These are phyloP conservation scores for Ptilonorhynchus violaceus DNA, from an alignment of 2,113 vertebrate species.

Conservation along the genomic window DNA sequence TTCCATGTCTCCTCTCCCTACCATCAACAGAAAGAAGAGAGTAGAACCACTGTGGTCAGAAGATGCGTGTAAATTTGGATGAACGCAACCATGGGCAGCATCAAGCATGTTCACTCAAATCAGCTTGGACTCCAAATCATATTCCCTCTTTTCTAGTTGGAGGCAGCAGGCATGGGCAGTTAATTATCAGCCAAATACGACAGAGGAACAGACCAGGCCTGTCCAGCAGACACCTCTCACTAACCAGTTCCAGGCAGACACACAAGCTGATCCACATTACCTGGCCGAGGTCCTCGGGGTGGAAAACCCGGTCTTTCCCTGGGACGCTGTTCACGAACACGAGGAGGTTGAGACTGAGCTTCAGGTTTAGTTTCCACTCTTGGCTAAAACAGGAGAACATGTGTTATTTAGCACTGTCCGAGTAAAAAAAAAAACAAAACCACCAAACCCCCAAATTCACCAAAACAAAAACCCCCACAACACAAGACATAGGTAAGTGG, in stretches of 20 bases:
- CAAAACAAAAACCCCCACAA: background rate
- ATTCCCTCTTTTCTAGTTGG: background rate
- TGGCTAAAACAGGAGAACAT: constrained; percentile 72
- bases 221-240: background rate
- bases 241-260: background rate
- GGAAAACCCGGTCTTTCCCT: constrained; percentile 87
- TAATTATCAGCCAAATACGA: background rate
- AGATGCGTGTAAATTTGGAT: rapidly evolving
- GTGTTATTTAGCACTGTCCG: background rate
- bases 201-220: background rate
- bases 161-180: background rate
- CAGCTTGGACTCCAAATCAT: background rate
- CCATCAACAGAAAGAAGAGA: background rate
- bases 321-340: constrained; percentile 88
- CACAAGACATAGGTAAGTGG: background rate
- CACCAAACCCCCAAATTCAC: background rate
- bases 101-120: background rate
- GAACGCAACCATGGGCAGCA: background rate
- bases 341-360: constrained; percentile 80
- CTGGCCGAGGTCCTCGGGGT: constrained; percentile 86
- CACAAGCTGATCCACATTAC: constrained; percentile 57
- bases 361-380: constrained; percentile 89
- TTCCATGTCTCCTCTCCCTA: constrained; percentile 85
- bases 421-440: background rate
- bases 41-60: background rate